A percentile compares a stretch with the other conserved stretches of the same genome.
Evolutionary conservation across 2,888 invertebrate species (phyloP).

Genomic region (Podotricha telesiphe): DNA sequence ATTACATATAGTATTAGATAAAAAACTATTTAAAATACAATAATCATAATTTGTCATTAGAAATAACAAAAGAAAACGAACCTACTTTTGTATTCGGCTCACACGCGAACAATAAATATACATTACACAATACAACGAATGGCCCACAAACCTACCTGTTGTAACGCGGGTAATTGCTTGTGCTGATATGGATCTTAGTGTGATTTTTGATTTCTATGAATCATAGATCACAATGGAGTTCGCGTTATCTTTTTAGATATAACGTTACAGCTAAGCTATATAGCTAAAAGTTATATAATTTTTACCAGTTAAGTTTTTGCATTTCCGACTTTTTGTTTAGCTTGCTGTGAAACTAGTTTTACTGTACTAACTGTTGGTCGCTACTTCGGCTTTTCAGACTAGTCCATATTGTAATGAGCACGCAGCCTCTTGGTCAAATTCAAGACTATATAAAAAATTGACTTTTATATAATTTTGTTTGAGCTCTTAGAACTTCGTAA

Average conservation of each 20-base stretch:
- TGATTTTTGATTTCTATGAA: constrained; percentile 33
- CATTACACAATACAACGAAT: constrained; percentile 64
- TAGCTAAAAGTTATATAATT: background rate
- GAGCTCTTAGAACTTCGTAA: too few relatives aligned
- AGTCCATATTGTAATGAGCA: too few relatives aligned
- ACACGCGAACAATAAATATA: constrained; percentile 54
- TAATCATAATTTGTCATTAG: constrained; percentile 23
- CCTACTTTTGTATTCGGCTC: constrained; percentile 42
- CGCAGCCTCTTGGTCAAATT: too few relatives aligned
- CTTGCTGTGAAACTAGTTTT: too few relatives aligned
- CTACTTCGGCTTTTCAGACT: too few relatives aligned
- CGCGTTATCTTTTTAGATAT: background rate
- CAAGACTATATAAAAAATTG: too few relatives aligned
- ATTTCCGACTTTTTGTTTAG: background rate
- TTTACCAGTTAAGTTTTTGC: background rate
- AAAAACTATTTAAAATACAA: constrained; percentile 6
- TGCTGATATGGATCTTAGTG: constrained; percentile 31
- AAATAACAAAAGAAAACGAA: constrained; percentile 32
- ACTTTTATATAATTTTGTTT: too few relatives aligned
- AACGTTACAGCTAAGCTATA: background rate
- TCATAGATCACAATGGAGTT: constrained; percentile 20
- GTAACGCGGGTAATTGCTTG: constrained; percentile 43
- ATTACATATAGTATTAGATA: background rate
- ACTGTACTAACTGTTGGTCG: too few relatives aligned
- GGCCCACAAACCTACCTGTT: constrained; percentile 67